A percentile compares a stretch with the other conserved stretches of the same genome.
Evolutionary conservation across 2,888 invertebrate species (phyloP).

Genomic region (Acanthoscelides obtectus): DNA sequence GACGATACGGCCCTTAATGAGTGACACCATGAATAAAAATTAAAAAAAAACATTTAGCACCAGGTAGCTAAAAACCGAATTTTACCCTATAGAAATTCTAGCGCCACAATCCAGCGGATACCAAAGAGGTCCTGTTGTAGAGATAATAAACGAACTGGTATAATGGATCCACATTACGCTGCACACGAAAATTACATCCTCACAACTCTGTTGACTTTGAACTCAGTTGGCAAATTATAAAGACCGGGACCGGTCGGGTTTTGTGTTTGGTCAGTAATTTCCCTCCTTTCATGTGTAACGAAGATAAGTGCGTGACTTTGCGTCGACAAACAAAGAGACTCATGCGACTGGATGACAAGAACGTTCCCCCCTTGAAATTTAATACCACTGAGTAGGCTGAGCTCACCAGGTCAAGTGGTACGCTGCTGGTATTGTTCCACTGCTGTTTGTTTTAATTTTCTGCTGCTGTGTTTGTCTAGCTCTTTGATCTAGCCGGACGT

Average conservation of each 20-base stretch:
- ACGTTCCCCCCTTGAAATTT: neutral
- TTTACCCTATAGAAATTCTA: too few species aligned
- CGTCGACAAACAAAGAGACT: neutral
- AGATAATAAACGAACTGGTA: neutral
- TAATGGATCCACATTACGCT: slow-evolving; percentile 3
- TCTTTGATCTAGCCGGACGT: neutral
- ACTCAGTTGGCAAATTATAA: slow-evolving; percentile 16
- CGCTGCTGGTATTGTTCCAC: neutral
- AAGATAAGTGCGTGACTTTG: slow-evolving; percentile 21
- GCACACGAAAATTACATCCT: slow-evolving; percentile 9
- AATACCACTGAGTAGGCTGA: neutral
- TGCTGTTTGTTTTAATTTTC: neutral
- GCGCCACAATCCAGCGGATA: neutral
- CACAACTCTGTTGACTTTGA: slow-evolving; percentile 18
- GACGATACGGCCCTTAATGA: too few species aligned
- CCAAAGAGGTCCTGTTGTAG: neutral
- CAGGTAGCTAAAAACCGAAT: too few species aligned
- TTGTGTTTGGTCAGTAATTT: slow-evolving; percentile 22
- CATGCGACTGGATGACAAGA: neutral
- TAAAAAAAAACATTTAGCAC: too few species aligned
- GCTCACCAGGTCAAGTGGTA: neutral
- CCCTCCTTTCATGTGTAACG: slow-evolving; percentile 17
- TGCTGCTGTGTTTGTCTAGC: neutral
- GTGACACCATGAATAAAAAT: too few species aligned
- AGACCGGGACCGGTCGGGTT: slow-evolving; percentile 5